Evolutionary conservation across 2,888 invertebrate species (phyloP).

Genomic region (Heliconius charithonia): DNA sequence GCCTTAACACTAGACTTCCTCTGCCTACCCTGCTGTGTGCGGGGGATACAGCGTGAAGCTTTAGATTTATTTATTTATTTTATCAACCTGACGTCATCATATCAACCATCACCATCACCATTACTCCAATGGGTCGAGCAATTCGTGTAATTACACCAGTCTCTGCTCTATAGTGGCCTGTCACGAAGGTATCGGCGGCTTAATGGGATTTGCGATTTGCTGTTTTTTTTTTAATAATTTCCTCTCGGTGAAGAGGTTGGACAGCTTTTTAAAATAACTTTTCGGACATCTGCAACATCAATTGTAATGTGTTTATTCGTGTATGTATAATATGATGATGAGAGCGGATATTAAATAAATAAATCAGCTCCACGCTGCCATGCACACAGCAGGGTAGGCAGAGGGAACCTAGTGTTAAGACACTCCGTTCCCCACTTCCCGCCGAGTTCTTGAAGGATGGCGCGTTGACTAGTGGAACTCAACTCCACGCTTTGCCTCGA

Average conservation of each 20-base stretch:
- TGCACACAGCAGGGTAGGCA: no score
- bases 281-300: background rate
- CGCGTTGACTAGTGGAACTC: no score
- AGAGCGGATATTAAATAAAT: no score
- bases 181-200: slow-evolving; percentile 48
- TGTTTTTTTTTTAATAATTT: slow-evolving; percentile 51
- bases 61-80: no score
- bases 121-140: slow-evolving; percentile 40
- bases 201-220: slow-evolving; percentile 58
- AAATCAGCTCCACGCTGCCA: no score
- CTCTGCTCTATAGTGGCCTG: slow-evolving; percentile 27
- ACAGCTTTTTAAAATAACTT: slow-evolving; percentile 1
- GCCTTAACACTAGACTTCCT: no score
- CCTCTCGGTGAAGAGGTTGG: slow-evolving; percentile 30
- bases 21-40: no score
- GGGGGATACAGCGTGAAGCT: no score
- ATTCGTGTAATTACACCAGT: slow-evolving; percentile 44
- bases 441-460: no score
- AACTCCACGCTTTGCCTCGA: no score
- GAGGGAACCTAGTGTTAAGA: no score
- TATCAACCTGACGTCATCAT: background rate
- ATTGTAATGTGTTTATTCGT: background rate
- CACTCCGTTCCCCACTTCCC: no score
- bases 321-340: background rate
- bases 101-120: slow-evolving; percentile 31